Evolutionary conservation across 1,140 invertebrate species (phyloP), one percentile per base, ranked within the genome.

Genomic region (Drosophila ficusphila): DNA sequence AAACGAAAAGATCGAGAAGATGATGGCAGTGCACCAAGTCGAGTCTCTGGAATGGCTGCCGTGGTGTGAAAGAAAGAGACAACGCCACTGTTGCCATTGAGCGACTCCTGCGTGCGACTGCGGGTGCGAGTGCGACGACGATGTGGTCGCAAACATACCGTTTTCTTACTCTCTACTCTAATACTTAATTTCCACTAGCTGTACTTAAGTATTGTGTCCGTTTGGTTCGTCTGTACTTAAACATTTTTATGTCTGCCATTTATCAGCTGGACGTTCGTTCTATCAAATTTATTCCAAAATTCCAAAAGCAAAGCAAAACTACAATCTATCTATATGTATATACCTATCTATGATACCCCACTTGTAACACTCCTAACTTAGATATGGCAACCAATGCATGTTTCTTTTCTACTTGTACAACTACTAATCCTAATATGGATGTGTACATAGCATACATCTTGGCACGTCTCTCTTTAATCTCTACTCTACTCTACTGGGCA

Each of bases 211-310:
- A 85, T 86, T 88, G 77, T 86, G 86, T 90, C 79, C 81, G 81
- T 79, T 76, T 85, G 89, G 89, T 90, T 90, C 71, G 89, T 90
- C 89, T 90, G 89, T 90, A 79, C 89, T 86, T 90, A 89, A 90
- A 90, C 89, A 90, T 90, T 90, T 90, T 90, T 90, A 90, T 90
- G 89, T 83, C 89, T 90, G 75, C 89, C 89, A 90, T 67, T 82
- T 81, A 61, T 75, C 62, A 74, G 57, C 79, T 85, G 76, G 79
- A 79, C 62, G 39, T 78, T 68, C 69, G 44, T 78, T 68, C 60
- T 52, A 65, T 86, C 14, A 49, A 81, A 85, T 86, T 85, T 76
- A n/a, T n/a, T n/a, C n/a, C n/a, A 3, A 72, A 72, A 70, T 86
- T 74, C 62, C 86, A 89, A 89, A 89, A 78, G 60, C 53, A 67